Evolutionary conservation across 2,113 vertebrate genomes (phyloP).

Genomic region (Melanerpes aurifrons): DNA sequence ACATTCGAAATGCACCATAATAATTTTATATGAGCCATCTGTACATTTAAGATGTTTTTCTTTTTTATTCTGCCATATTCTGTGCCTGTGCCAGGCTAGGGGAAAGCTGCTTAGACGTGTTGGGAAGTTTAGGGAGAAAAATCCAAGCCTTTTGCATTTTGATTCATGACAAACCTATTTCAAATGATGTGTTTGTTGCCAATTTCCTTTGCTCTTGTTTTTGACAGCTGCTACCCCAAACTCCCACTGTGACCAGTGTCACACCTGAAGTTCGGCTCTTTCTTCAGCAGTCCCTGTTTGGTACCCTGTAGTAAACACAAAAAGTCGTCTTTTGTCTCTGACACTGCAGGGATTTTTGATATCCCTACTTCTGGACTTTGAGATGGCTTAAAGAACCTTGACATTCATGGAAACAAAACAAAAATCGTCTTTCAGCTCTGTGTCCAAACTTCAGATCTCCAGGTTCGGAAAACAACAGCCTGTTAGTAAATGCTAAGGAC

Average conservation of each 20-base stretch:
- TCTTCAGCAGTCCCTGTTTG: not conserved
- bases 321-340: not conserved
- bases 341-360: not conserved
- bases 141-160: not conserved
- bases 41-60: not conserved
- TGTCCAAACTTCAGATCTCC: not conserved
- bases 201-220: not conserved
- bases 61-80: not conserved
- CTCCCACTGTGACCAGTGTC: not conserved
- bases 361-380: not conserved
- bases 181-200: not conserved
- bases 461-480: not conserved
- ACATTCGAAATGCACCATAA: not conserved
- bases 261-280: not conserved
- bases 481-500: not conserved
- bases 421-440: not conserved
- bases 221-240: not conserved
- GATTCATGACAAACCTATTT: not conserved
- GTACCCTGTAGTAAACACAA: not conserved
- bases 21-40: slow-evolving; percentile 56
- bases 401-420: fast-evolving
- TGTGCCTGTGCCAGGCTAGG: not conserved
- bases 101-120: not conserved
- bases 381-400: not conserved
- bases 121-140: not conserved